Base-by-base conservation (phyloP, 1,140 invertebrate genomes). In the Microplitis mediator region DNA sequence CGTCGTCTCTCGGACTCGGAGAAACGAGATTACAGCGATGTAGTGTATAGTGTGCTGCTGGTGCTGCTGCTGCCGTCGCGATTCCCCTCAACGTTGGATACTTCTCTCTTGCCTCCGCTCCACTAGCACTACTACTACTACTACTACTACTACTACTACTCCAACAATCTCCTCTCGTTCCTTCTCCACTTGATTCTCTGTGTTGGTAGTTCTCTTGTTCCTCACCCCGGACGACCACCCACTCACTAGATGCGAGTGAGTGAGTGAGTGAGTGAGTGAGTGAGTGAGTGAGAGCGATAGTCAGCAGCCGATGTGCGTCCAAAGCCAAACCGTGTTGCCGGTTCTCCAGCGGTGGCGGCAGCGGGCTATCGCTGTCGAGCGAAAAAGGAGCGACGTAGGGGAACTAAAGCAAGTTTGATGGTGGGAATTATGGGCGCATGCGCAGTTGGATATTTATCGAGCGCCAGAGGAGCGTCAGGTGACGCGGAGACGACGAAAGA, bases 251-350 rank as follows among this genome's bases (percentile, higher is more conserved):
- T 23, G 23, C 23, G 23, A 23, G 23, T 23, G 23, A 23, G 23
- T 23, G 23, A 23, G 23, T 23, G 23, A 23, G 23, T 23, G 23
- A 23, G 23, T 23, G 23, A 23, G 23, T 23, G 23, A 23, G 23
- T 23, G 23, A 23, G 23, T 78, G 76, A 66, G 75, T 74, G 74
- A 79, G 78, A 78, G 77, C 78, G 77, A 82, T 82, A 81, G 80
- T 83, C 76, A 77, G 77, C 75, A 77, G 71, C 75, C 80, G 78
- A 82, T 83, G 81, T 81, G 78, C 76, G 79, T 81, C 80, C 79
- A 77, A 82, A 80, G 75, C 80, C 72, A 74, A 80, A 84, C 83
- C 79, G 77, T 79, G 80, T 79, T 82, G 84, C 84, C 83, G 82
- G 81, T 84, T 84, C 82, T 84, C 78, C 79, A 80, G 45, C 35